phyloP scores from a whole-genome alignment of 2,113 vertebrate genomes.

The Zingel zingel region DNA sequence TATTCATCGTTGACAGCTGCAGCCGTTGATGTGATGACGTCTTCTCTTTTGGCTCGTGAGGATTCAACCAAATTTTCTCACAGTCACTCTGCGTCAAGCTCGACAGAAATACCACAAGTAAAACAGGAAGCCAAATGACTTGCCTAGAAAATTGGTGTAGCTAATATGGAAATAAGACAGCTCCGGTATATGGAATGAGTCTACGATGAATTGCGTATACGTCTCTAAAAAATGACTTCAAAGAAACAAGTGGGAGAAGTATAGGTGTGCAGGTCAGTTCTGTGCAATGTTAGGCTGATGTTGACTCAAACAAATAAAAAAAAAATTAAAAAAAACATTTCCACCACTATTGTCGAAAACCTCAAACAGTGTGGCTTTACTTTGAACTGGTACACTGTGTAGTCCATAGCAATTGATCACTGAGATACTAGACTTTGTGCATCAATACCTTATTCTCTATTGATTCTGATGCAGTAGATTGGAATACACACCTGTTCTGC shows the following conservation, averaged over 20 bases:
- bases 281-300: neutral
- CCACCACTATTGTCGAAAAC: no score
- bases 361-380: neutral
- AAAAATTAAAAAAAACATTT: neutral
- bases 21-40: conserved; percentile 62
- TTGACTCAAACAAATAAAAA: no score
- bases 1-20: conserved; percentile 70
- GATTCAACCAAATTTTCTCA: conserved; percentile 64
- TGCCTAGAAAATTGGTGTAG: neutral
- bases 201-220: neutral
- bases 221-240: neutral
- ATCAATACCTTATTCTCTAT: neutral
- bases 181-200: neutral
- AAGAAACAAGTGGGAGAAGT: no score
- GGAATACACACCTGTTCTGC: no score
- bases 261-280: neutral
- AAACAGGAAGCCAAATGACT: conserved; percentile 3
- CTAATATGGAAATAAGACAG: neutral
- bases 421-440: neutral
- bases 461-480: neutral
- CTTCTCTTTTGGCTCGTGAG: conserved; percentile 38
- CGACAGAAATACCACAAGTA: neutral
- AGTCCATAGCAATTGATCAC: neutral
- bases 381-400: neutral
- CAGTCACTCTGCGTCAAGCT: conserved; percentile 47